Evolutionary conservation across 2,888 invertebrate species (phyloP).

Genomic region (Oligia latruncula): DNA sequence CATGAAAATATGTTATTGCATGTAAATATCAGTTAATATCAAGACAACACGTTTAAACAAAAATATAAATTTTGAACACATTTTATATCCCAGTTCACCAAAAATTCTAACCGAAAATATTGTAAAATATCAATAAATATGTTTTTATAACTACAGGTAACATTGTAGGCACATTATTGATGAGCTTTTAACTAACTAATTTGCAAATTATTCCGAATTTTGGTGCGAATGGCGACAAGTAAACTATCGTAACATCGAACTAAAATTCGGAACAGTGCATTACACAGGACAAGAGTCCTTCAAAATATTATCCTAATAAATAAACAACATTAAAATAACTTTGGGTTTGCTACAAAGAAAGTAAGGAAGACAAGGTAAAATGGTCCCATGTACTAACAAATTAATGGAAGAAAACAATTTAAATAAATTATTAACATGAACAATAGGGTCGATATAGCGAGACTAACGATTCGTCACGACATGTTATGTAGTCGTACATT

Average conservation of each 20-base stretch:
- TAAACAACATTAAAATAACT: constrained; percentile 87
- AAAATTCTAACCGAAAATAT: constrained; percentile 80
- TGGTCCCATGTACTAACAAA: constrained; percentile 80
- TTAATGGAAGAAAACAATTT: constrained; percentile 73
- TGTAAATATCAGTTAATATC: constrained; percentile 88
- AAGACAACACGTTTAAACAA: constrained; percentile 74
- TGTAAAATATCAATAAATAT: constrained; percentile 79
- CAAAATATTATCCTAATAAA: constrained; percentile 81
- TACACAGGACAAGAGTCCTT: constrained; percentile 63
- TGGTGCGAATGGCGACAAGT: constrained; percentile 25
- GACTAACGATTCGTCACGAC: constrained; percentile 59
- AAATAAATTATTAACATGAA: constrained; percentile 80
- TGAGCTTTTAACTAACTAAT: constrained; percentile 85
- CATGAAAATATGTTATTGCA: constrained; percentile 85
- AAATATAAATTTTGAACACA: constrained; percentile 88
- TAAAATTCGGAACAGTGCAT: constrained; percentile 51
- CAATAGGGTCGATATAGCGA: constrained; percentile 71
- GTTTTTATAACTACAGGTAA: constrained; percentile 88
- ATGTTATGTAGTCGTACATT: constrained; percentile 45
- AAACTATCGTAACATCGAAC: constrained; percentile 29
- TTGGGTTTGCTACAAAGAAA: constrained; percentile 85
- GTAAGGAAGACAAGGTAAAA: constrained; percentile 85
- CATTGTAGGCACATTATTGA: constrained; percentile 89
- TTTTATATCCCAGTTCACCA: constrained; percentile 82
- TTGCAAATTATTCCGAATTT: constrained; percentile 54